Base-by-base conservation (phyloP, 2,797 vertebrate genomes). In the Knipowitschia caucasica region DNA sequence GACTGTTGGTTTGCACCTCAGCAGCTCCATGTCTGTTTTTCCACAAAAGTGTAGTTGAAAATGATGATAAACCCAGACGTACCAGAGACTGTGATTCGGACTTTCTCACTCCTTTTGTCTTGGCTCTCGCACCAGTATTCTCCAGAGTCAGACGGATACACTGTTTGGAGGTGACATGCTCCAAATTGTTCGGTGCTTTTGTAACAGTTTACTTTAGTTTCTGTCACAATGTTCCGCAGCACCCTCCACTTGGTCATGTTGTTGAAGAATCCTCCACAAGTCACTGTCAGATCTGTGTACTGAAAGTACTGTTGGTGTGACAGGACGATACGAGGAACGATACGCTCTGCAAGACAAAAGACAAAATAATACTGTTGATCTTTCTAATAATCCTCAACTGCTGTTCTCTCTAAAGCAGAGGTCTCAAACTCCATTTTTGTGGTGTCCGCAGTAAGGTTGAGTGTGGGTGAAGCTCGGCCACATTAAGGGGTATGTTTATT, bases 181-280 rank as follows among this genome's bases (percentile, higher is more conserved):
- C 43, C 0, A 10, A 2, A 21, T 1, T 1, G 1, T 10, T 7
- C 1, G 23, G 0, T 4, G 7, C 14, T 23, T 31, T 33, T 49
- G 15, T 33, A 5, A 12, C 38, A 40, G 7, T 1, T 21, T 21
- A 1, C 23, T 21, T 21, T 1, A 0, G 4, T 11, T 17, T 2
- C 7, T 18, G 7, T 33, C 15, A 1, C 9, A 10, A 17, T 17
- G 0, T 8, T 54, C 4, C 10, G 6, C 21, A 31, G 9, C 17
- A 68, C 64, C 47, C 0, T 40, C 50, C 54, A 55, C 7, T 45
- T 9, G 1, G 7, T 33, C 5, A 23, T 12, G 2, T 46, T 42
- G 11, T 2, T 29, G 0, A 44, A 12, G 2, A 14, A 38, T 0
- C 53, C 64, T 7, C 44, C 45, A 35, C 69, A 73, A 0, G 0